Percentiles rank a stretch among this genome's conserved stretches.
phyloP scores from a whole-genome alignment of 2,888 invertebrate species.

The Dolichomitus sp. region DNA sequence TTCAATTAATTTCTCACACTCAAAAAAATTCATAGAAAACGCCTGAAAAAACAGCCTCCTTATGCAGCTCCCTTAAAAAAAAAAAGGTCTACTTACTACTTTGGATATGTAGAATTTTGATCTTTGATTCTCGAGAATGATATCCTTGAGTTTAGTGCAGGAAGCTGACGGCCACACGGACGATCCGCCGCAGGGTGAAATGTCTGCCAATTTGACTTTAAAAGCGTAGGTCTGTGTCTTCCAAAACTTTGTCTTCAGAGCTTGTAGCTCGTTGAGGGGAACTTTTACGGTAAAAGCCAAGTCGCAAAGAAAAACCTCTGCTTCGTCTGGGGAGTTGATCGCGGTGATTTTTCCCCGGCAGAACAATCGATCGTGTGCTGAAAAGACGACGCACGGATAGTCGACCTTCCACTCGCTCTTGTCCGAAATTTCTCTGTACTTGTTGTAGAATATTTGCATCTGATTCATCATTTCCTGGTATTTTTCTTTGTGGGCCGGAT shows the following conservation, averaged over 20 bases:
- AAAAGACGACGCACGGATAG: constrained; percentile 87
- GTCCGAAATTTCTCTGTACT: constrained; percentile 68
- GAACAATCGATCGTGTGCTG: constrained; percentile 88
- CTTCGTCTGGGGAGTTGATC: constrained; percentile 82
- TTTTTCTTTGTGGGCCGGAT: constrained; percentile 86
- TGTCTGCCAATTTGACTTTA: constrained; percentile 90
- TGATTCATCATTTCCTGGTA: constrained; percentile 87
- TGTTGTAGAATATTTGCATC: constrained; percentile 88
- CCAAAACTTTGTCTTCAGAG: constrained; percentile 87
- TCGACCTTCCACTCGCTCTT: constrained; percentile 86
- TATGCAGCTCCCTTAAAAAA: too few relatives aligned
- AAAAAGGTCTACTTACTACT: constrained; percentile 81
- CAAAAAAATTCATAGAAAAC: too few relatives aligned
- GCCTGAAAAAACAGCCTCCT: too few relatives aligned
- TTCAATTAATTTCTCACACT: too few relatives aligned
- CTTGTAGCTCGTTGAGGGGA: constrained; percentile 86
- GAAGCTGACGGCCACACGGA: constrained; percentile 89
- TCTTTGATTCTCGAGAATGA: constrained; percentile 87
- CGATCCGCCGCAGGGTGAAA: constrained; percentile 90
- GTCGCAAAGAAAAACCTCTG: constrained; percentile 90
- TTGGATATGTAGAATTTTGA: constrained; percentile 87
- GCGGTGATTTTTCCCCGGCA: constrained; percentile 88
- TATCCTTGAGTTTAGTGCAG: constrained; percentile 88
- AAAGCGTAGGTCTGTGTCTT: constrained; percentile 88
- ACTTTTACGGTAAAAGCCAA: constrained; percentile 88